phyloP scores from a whole-genome alignment of 2,888 invertebrate genomes.

The Cosmopolites sordidus region DNA sequence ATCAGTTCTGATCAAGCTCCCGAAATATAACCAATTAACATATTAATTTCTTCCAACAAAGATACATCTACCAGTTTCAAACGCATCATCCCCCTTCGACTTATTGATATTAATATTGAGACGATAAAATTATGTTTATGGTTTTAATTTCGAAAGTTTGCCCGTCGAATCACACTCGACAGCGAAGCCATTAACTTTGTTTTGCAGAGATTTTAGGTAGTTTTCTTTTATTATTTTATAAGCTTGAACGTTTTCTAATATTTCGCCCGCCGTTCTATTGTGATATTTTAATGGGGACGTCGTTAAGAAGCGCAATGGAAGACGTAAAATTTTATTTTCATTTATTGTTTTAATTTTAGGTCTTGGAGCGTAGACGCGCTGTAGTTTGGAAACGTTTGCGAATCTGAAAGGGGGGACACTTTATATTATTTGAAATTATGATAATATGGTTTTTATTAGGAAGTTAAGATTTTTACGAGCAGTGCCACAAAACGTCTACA shows the following conservation, averaged over 20 bases:
- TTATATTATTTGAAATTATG: no score
- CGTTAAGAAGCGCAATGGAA: not conserved
- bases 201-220: not conserved
- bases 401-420: no score
- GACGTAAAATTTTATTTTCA: not conserved
- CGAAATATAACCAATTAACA: no score
- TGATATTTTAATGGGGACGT: not conserved
- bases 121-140: conserved; percentile 22
- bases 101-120: conserved; percentile 22
- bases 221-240: conserved; percentile 1
- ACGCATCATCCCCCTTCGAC: not conserved
- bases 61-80: no score
- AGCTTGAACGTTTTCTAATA: conserved; percentile 1
- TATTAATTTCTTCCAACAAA: no score
- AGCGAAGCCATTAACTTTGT: conserved; percentile 5
- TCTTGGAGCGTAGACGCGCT: no score
- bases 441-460: no score
- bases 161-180: conserved; percentile 7
- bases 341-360: not conserved
- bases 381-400: no score
- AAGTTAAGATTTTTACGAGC: no score
- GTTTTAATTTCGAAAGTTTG: conserved; percentile 21
- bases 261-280: not conserved
- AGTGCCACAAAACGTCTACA: no score
- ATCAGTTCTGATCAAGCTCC: no score